These are phyloP conservation scores for Halichoeres trimaculatus DNA, from an alignment of 2,113 vertebrate genomes.

Conservation along the genomic window DNA sequence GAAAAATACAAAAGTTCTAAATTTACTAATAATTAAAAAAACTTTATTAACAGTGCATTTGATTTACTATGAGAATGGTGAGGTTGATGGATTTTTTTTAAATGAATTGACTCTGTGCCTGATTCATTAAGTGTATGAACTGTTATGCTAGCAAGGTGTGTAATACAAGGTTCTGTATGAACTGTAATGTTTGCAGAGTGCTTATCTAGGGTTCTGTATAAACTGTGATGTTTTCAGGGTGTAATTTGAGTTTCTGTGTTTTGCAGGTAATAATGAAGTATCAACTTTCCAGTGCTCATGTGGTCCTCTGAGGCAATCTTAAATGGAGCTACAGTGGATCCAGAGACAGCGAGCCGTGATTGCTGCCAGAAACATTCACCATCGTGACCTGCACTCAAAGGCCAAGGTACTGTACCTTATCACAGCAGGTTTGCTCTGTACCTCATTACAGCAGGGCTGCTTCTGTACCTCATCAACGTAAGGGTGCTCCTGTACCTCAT, in stretches of 20 bases:
- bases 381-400: constrained; percentile 63
- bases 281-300: constrained; percentile 67
- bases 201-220: too few species aligned
- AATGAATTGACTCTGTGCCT: neutral
- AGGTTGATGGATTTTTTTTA: neutral
- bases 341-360: constrained; percentile 82
- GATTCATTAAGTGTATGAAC: neutral
- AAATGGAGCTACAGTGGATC: constrained; percentile 84
- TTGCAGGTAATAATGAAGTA: constrained; percentile 76
- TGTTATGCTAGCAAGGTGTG: constrained; percentile 21
- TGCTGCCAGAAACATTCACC: constrained; percentile 65
- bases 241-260: constrained; percentile 34
- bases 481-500: too few species aligned
- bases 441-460: too few species aligned
- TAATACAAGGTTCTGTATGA: constrained; percentile 42
- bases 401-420: constrained; percentile 75
- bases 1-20: too few species aligned
- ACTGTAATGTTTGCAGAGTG: constrained; percentile 23
- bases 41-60: too few species aligned
- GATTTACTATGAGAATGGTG: neutral
- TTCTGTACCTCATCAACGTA: too few species aligned
- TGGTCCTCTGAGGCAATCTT: constrained; percentile 81
- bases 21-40: too few species aligned
- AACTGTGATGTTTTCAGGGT: constrained; percentile 20
- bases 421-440: too few species aligned